These are phyloP conservation scores for Antedon bifida DNA, from an alignment of 35 echinoderm and acorn worm genomes.

Conservation along the genomic window DNA sequence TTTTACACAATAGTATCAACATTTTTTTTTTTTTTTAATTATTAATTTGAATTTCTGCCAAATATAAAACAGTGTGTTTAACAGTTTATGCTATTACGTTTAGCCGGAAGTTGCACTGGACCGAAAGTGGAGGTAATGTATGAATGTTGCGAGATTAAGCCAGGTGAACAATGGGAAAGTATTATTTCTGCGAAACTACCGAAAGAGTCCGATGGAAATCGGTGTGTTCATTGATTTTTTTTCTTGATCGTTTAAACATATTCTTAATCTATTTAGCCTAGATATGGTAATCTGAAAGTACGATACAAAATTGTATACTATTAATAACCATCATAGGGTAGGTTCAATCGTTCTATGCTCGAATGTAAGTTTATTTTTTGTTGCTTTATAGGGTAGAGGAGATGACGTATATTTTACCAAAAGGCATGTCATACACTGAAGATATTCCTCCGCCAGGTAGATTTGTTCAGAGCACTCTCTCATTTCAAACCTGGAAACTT, in stretches of 20 bases:
- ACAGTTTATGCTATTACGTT: too few species aligned
- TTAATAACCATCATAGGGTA: too few species aligned
- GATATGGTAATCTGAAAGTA: too few species aligned
- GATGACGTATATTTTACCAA: background rate
- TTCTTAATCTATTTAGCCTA: too few species aligned
- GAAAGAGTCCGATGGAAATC: background rate
- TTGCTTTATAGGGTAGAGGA: background rate
- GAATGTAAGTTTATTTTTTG: too few species aligned
- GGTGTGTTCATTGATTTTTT: background rate
- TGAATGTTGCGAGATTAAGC: background rate
- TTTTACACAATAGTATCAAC: too few species aligned
- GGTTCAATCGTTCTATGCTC: too few species aligned
- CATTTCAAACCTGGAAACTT: background rate
- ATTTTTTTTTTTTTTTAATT: too few species aligned
- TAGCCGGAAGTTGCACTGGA: background rate
- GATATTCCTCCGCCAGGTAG: background rate
- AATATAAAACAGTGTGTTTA: too few species aligned
- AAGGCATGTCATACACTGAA: background rate
- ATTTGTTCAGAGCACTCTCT: background rate
- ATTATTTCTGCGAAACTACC: background rate
- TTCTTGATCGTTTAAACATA: too few species aligned
- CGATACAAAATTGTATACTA: too few species aligned
- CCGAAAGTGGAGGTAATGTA: background rate
- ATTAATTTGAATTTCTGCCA: too few species aligned
- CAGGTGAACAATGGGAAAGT: background rate